Percentiles rank a stretch among this genome's conserved stretches.
Conservation (phyloP, 2,888 invertebrate species). For the Gymnoscelis rufifasciata region DNA sequence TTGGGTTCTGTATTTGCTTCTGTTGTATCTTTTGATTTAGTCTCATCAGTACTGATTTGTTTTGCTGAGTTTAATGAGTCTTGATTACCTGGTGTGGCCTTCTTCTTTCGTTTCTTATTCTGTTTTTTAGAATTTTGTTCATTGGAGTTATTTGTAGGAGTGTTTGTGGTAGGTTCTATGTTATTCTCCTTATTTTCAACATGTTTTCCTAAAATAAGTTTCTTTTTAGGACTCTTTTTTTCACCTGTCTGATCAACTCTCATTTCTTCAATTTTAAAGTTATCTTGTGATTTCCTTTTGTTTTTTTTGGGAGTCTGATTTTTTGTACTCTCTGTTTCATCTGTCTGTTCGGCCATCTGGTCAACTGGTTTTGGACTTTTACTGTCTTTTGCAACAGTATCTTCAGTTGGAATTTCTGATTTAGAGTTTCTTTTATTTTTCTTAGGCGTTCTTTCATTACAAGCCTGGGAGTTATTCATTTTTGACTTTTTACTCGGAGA, state of each 20-base stretch:
- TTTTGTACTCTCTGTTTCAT: neutral
- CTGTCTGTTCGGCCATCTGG: constrained; percentile 7
- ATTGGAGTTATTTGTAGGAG: neutral
- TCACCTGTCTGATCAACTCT: constrained; percentile 5
- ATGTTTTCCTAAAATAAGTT: neutral
- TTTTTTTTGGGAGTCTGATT: neutral
- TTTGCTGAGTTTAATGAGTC: constrained; percentile 1
- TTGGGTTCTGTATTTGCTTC: constrained; percentile 9
- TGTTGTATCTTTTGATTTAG: neutral
- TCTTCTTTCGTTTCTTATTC: constrained; percentile 22
- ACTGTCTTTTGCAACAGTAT: neutral
- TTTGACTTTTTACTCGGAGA: constrained; percentile 21
- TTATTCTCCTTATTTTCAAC: neutral
- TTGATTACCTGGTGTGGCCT: constrained; percentile 11
- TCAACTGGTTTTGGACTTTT: constrained; percentile 31
- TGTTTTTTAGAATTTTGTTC: constrained; percentile 9
- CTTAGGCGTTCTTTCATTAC: constrained; percentile 42
- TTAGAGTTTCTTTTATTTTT: constrained; percentile 46
- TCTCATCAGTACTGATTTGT: neutral
- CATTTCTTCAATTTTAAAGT: constrained; percentile 1
- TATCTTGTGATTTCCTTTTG: neutral
- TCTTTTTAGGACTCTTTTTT: constrained; percentile 2
- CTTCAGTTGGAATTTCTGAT: constrained; percentile 12
- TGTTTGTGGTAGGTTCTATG: neutral
- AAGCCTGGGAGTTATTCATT: constrained; percentile 24